Evolutionary conservation across 2,888 invertebrate species (phyloP).

Genomic region (Drosophila peninsularis): DNA sequence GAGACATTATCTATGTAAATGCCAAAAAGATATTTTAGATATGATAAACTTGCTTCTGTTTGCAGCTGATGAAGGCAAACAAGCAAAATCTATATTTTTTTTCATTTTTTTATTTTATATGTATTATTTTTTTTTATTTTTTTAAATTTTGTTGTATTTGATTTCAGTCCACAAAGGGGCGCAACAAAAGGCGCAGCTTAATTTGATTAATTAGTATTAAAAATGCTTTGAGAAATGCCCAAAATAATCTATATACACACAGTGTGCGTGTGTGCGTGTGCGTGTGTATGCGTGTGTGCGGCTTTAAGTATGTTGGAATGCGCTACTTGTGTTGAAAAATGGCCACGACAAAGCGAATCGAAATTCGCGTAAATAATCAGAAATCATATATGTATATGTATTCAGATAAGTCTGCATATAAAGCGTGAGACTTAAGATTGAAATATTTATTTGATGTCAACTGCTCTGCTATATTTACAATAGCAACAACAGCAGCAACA

Average conservation of each 20-base stretch:
- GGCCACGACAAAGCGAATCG: constrained; percentile 48
- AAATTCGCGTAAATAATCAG: constrained; percentile 52
- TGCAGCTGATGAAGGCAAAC: constrained; percentile 9
- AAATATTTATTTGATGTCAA: constrained; percentile 69
- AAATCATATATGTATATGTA: constrained; percentile 14
- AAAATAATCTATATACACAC: constrained; percentile 37
- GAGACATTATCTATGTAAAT: constrained; percentile 17
- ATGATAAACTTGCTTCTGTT: constrained; percentile 16
- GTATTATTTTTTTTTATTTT: neutral
- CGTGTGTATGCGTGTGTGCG: constrained; percentile 9
- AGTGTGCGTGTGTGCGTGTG: constrained; percentile 1
- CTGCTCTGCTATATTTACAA: constrained; percentile 61
- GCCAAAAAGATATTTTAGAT: neutral
- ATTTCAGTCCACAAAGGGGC: constrained; percentile 26
- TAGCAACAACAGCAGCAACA: constrained; percentile 25
- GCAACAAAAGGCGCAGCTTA: constrained; percentile 75
- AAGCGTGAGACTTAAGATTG: constrained; percentile 69
- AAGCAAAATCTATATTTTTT: constrained; percentile 11
- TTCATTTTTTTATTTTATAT: neutral
- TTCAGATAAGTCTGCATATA: constrained; percentile 46
- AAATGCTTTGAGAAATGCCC: constrained; percentile 61
- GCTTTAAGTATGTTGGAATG: constrained; percentile 69
- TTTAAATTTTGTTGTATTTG: constrained; percentile 3
- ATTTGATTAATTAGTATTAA: constrained; percentile 77
- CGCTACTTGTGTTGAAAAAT: constrained; percentile 78